Percentiles rank a stretch among this genome's conserved stretches.
Conservation (phyloP, 2,113 vertebrate species). For the Brachirus orientalis region DNA sequence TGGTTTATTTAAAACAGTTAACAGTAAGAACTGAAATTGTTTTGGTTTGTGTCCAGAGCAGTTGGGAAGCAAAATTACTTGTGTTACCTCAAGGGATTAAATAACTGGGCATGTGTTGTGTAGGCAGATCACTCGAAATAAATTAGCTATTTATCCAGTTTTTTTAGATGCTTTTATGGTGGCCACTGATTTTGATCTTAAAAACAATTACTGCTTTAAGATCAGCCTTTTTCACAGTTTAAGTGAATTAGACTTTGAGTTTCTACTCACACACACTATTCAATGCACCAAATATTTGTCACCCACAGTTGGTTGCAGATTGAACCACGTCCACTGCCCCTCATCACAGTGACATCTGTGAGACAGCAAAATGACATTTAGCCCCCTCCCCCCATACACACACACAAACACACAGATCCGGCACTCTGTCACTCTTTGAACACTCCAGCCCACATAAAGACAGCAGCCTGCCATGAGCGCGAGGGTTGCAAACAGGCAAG, state of each 20-base stretch:
- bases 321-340: conserved; percentile 58
- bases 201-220: not conserved
- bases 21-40: not conserved
- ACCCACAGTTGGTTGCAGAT: conserved; percentile 60
- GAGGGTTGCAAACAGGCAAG: conserved; percentile 32
- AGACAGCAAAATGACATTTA: conserved; percentile 75
- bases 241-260: not conserved
- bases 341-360: conserved; percentile 71
- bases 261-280: conserved; percentile 26
- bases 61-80: conserved; percentile 28
- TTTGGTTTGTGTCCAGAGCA: not conserved
- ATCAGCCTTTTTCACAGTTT: not conserved
- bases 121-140: conserved; percentile 46
- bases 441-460: conserved; percentile 64
- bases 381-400: conserved; percentile 42
- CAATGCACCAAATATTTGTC: conserved; percentile 42
- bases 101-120: conserved; percentile 58
- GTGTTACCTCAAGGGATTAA: conserved; percentile 37
- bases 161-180: not conserved
- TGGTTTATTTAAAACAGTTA: not conserved
- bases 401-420: too few species aligned
- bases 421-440: conserved; percentile 66
- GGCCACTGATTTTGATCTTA: not conserved
- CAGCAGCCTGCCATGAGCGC: conserved; percentile 52
- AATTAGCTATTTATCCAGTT: conserved; percentile 31